Conservation (phyloP, 2,888 invertebrate genomes). For the Philopedon plagiatum region DNA sequence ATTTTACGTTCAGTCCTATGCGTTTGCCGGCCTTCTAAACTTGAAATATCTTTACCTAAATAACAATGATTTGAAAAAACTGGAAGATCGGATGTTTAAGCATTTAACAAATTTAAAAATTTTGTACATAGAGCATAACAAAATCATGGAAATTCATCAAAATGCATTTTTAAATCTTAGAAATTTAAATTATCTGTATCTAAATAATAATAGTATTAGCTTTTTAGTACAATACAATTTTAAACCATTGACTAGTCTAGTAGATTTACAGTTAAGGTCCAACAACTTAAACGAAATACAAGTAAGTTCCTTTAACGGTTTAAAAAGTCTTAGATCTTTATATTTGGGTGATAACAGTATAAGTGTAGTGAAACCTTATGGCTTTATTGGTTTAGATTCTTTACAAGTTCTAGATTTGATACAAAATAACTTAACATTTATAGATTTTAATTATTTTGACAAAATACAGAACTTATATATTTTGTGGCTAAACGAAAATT, state of each 20-base stretch:
- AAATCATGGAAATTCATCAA: constrained; percentile 64
- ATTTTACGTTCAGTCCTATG: constrained; percentile 63
- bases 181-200: constrained; percentile 64
- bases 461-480: constrained; percentile 61
- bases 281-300: constrained; percentile 65
- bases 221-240: constrained; percentile 65
- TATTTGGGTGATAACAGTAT: constrained; percentile 67
- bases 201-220: constrained; percentile 66
- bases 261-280: constrained; percentile 64
- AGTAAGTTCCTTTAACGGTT: constrained; percentile 66
- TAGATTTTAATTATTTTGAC: constrained; percentile 60
- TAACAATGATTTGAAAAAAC: constrained; percentile 65
- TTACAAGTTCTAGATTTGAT: constrained; percentile 64
- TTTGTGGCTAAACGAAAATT: constrained; percentile 64
- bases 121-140: constrained; percentile 67
- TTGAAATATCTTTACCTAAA: constrained; percentile 67
- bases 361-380: constrained; percentile 63
- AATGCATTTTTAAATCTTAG: constrained; percentile 65
- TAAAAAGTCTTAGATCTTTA: constrained; percentile 63
- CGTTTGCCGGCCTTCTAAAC: constrained; percentile 65
- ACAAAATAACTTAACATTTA: constrained; percentile 60
- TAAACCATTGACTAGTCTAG: constrained; percentile 63
- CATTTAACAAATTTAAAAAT: constrained; percentile 65
- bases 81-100: constrained; percentile 64
- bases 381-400: constrained; percentile 65